A percentile compares a stretch with the other conserved stretches of the same genome.
Evolutionary conservation across 2,113 vertebrate species (phyloP).

Genomic region (Arenaria interpres): DNA sequence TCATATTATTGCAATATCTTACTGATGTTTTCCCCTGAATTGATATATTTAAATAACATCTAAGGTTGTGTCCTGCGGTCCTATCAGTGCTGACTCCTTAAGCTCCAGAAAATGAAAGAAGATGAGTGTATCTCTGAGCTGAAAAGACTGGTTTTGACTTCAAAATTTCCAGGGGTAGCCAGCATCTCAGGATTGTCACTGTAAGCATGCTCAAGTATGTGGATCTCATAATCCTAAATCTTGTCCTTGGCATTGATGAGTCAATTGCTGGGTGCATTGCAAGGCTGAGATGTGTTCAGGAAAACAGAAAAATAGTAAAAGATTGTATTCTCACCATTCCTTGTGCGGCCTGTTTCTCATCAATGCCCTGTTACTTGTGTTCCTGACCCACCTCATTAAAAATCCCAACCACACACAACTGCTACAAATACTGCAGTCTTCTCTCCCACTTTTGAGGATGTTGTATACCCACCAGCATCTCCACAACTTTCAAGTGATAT

Average conservation of each 20-base stretch:
- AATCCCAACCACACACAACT: neutral
- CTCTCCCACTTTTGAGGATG: rapidly evolving
- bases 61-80: neutral
- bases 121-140: neutral
- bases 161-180: neutral
- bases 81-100: neutral
- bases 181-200: neutral
- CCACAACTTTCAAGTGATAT: neutral
- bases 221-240: neutral
- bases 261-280: rapidly evolving
- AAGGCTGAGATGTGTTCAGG: neutral
- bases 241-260: neutral
- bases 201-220: neutral
- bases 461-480: neutral
- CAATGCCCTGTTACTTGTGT: neutral
- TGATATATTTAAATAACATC: slow-evolving; percentile 4
- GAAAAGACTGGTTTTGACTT: neutral
- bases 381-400: neutral
- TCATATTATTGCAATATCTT: neutral
- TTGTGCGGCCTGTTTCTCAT: neutral
- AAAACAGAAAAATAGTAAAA: neutral
- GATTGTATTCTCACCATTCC: neutral
- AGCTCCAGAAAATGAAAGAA: neutral
- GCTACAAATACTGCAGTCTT: neutral
- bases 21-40: neutral